A percentile compares a stretch with the other conserved stretches of the same genome.
Conservation (phyloP, 1,140 invertebrate genomes). For the Sitophilus oryzae region DNA sequence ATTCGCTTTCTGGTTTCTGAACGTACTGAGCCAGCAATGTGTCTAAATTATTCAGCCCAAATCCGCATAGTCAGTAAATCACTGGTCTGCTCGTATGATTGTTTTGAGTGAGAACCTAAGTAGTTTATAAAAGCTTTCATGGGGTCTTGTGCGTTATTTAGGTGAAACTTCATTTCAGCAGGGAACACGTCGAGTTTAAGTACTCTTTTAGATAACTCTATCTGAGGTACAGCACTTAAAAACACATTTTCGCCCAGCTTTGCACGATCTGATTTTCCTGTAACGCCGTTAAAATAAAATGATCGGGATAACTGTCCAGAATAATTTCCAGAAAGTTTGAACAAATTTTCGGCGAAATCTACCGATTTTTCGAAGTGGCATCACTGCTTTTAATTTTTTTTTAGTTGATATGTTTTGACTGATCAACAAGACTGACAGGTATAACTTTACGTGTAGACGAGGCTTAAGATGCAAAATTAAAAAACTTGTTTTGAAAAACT, state of each 20-base stretch:
- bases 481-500: too few species aligned
- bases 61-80: slow-evolving; percentile 28
- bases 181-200: slow-evolving; percentile 30
- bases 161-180: slow-evolving; percentile 18
- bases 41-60: slow-evolving; percentile 33
- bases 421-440: too few species aligned
- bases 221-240: slow-evolving; percentile 23
- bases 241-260: slow-evolving; percentile 33
- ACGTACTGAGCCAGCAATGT: slow-evolving; percentile 28
- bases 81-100: neutral
- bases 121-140: slow-evolving; percentile 31
- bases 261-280: slow-evolving; percentile 31
- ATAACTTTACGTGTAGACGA: too few species aligned
- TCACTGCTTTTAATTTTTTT: too few species aligned
- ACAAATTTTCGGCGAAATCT: slow-evolving; percentile 24
- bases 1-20: slow-evolving; percentile 27
- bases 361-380: too few species aligned
- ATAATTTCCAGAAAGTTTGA: slow-evolving; percentile 25
- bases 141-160: slow-evolving; percentile 23
- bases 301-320: slow-evolving; percentile 28
- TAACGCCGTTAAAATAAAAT: slow-evolving; percentile 21
- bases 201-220: slow-evolving; percentile 26
- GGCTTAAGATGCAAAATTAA: too few species aligned
- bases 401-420: too few species aligned
- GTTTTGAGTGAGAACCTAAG: slow-evolving; percentile 19